Base-by-base conservation (phyloP, 2,797 vertebrate species). In the Lacerta bilineata region DNA sequence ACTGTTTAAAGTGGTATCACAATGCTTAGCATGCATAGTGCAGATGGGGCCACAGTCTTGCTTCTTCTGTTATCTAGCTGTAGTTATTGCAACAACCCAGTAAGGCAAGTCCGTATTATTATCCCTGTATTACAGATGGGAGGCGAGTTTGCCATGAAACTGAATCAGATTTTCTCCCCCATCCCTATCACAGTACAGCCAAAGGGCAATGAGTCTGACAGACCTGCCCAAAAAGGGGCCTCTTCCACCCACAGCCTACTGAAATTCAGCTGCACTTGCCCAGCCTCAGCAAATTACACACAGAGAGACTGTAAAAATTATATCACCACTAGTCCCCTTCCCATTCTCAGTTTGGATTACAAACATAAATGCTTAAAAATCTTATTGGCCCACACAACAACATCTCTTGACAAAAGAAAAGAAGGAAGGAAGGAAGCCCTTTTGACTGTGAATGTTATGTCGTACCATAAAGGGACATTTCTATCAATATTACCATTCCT, bases 401-500 rank as follows among this genome's bases (percentile, higher is more conserved):
- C 90, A 85, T 69, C 71, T 86, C 69, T 88, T 64, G 83, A 84
- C 88, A 68, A n/a, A 46, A 11, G 17, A 2, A 55, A 59, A 20
- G 43, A 27, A 90, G 10, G 5, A 46, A 10, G 15, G 5, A 55
- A 74, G n/a, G 5, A 43, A 90, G 10, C 43, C 55, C 5, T 13
- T 23, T 39, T 64, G 20, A n/a, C 20, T 36, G 84, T 64, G 75
- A 84, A 66, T 0, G 2, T 92, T 83, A 84, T 6, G 71, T 36
- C 0, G 0, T 55, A 18, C 46, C 50, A 84, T 23, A 90, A 93
- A 94, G 89, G 82, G 41, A 8, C 20, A 41, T 85, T 93, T 92
- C 90, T 93, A 93, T 88, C 91, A 91, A 84, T 83, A 91, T 68
- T 74, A 76, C 4, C n/a, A 91, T 91, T 88, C 64, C 90, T 36